Conservation (phyloP, 2,888 invertebrate genomes). For the Capitulum mitella region DNA sequence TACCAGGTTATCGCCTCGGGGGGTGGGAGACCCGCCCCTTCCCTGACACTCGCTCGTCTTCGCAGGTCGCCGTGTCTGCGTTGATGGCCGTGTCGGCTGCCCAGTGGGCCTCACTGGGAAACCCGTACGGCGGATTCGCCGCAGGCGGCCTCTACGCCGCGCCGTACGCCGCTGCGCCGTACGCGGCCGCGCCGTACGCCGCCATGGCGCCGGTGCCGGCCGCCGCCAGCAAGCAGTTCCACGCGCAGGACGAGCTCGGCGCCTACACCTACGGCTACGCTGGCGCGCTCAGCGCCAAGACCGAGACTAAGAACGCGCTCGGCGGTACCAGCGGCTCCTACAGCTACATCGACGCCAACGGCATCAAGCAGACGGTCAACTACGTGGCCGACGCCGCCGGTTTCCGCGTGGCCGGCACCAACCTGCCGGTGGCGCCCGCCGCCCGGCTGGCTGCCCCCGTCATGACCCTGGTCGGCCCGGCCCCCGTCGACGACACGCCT, state of each 20-base stretch:
- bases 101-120: background rate
- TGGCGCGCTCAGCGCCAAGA: constrained; percentile 57
- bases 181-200: background rate
- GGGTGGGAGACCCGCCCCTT: background rate
- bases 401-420: constrained; percentile 57
- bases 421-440: constrained; percentile 48
- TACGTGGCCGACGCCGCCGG: constrained; percentile 44
- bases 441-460: constrained; percentile 43
- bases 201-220: background rate
- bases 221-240: background rate
- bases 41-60: background rate
- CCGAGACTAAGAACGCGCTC: constrained; percentile 44
- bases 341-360: constrained; percentile 39
- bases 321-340: constrained; percentile 34
- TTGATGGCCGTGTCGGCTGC: background rate
- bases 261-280: constrained; percentile 48
- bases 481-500: constrained; percentile 40
- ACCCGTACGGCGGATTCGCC: background rate
- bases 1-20: too few relatives aligned
- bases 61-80: background rate
- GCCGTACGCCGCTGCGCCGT: background rate
- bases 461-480: constrained; percentile 34
- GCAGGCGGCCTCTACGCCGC: background rate
- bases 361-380: constrained; percentile 51
- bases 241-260: background rate